Percentiles rank a stretch among this genome's conserved stretches.
These are phyloP conservation scores for Scaptomyza parva DNA, from an alignment of 2,888 invertebrate genomes.

Conservation along the genomic window DNA sequence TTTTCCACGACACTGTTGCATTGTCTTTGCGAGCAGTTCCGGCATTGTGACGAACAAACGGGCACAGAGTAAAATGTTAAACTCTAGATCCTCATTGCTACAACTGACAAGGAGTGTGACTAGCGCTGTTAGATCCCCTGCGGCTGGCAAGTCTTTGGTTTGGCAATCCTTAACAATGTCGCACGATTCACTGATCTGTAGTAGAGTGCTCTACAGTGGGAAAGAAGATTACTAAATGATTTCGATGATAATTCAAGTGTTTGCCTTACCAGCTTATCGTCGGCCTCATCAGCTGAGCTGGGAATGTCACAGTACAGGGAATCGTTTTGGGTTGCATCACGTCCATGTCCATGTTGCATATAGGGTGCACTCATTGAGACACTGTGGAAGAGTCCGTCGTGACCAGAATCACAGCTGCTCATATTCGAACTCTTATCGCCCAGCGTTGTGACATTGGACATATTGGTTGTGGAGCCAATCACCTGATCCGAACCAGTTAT, in stretches of 20 bases:
- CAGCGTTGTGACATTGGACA: slow-evolving; percentile 60
- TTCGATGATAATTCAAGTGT: neutral
- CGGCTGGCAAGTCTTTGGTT: slow-evolving; percentile 61
- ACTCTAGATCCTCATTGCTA: slow-evolving; percentile 91
- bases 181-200: slow-evolving; percentile 52
- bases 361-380: slow-evolving; percentile 70
- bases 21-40: slow-evolving; percentile 92
- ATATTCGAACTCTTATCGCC: slow-evolving; percentile 75
- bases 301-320: slow-evolving; percentile 73
- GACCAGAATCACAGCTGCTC: slow-evolving; percentile 82
- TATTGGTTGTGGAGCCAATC: slow-evolving; percentile 52
- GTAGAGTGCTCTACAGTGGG: slow-evolving; percentile 48
- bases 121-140: slow-evolving; percentile 51
- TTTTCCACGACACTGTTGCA: slow-evolving; percentile 87
- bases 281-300: slow-evolving; percentile 66
- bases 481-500: slow-evolving; percentile 62
- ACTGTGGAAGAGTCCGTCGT: slow-evolving; percentile 80
- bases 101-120: slow-evolving; percentile 62
- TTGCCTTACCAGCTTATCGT: slow-evolving; percentile 58
- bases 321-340: slow-evolving; percentile 60
- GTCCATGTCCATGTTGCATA: slow-evolving; percentile 29
- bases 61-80: slow-evolving; percentile 82
- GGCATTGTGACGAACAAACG: slow-evolving; percentile 87
- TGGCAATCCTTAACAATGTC: slow-evolving; percentile 45
- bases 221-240: neutral